These are phyloP conservation scores for Rhinogobius similis DNA, from an alignment of 2,113 vertebrate genomes.

Conservation along the genomic window DNA sequence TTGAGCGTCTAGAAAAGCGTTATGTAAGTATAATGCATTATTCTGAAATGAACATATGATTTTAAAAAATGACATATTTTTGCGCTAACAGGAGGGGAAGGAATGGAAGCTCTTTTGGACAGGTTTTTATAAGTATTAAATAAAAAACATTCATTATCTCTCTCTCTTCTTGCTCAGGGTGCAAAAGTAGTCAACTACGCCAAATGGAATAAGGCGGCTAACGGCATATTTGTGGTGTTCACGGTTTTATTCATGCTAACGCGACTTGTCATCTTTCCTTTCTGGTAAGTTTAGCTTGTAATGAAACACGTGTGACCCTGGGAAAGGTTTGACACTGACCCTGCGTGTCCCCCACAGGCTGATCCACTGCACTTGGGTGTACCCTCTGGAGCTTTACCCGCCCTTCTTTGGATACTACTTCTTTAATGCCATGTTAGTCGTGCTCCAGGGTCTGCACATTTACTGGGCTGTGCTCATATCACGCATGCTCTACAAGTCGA, in stretches of 20 bases:
- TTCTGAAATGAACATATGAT: too few species aligned
- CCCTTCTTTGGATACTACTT: slow-evolving; percentile 90
- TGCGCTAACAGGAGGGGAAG: too few species aligned
- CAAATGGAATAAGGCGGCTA: slow-evolving; percentile 80
- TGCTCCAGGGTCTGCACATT: slow-evolving; percentile 85
- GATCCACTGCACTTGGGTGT: slow-evolving; percentile 85
- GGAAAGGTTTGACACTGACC: neutral
- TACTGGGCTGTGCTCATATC: slow-evolving; percentile 89
- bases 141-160: too few species aligned
- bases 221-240: slow-evolving; percentile 85
- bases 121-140: too few species aligned
- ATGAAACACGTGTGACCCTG: neutral
- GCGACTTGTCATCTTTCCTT: slow-evolving; percentile 87
- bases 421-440: slow-evolving; percentile 84
- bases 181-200: slow-evolving; percentile 91
- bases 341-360: slow-evolving; percentile 74
- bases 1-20: too few species aligned
- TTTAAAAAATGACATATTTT: too few species aligned
- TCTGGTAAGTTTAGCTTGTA: slow-evolving; percentile 81
- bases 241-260: slow-evolving; percentile 80
- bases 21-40: too few species aligned
- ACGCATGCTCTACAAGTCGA: slow-evolving; percentile 82
- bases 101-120: too few species aligned
- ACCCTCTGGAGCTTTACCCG: slow-evolving; percentile 75
- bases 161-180: slow-evolving; percentile 66